Evolutionary conservation across 1,140 invertebrate genomes (phyloP), one percentile per base, ranked within the genome.

Genomic region (Eupeodes corollae): DNA sequence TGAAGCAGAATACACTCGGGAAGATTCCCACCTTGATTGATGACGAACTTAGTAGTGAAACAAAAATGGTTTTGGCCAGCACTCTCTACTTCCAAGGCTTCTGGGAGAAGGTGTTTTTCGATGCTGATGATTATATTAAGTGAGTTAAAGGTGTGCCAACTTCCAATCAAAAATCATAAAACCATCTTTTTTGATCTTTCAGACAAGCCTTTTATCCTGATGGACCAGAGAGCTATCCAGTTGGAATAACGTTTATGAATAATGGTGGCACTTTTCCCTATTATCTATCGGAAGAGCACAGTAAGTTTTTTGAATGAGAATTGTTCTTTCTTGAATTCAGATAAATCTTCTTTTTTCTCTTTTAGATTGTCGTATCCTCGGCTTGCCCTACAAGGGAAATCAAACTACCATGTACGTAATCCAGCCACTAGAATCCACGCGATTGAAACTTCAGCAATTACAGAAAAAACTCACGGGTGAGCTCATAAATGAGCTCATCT

Each of bases 71-170:
- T 15, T 60, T 88, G n/a, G 75, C 80, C 9, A 86, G 83, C 52
- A 83, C 84, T 0, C 62, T 88, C 6, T 88, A 88, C 50, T 90
- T 90, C 46, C 84, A 80, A 55, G 85, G 79, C 12, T 73, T 77
- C 42, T 90, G 86, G 86, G 73, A 83, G 32, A 70, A 73, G 14
- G 74, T 79, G 37, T 89, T 89, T 54, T 66, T 78, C 9, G 53
- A 61, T 0, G 60, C 63, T 2, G 53, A 83, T 0, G 74, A 26
- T 26, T 26, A 26, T 26, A 8, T 3, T 26, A 26, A 26, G 21
- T 3, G 21, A 26, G 8, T 26, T n/a, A n/a, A n/a, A n/a, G n/a
- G n/a, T n/a, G n/a, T n/a, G n/a, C n/a, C n/a, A n/a, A n/a, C n/a
- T n/a, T n/a, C n/a, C n/a, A n/a, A n/a, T n/a, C n/a, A 26, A 5